Evolutionary conservation across 2,113 vertebrate species (phyloP).

Genomic region (Rhabdornis inornatus): DNA sequence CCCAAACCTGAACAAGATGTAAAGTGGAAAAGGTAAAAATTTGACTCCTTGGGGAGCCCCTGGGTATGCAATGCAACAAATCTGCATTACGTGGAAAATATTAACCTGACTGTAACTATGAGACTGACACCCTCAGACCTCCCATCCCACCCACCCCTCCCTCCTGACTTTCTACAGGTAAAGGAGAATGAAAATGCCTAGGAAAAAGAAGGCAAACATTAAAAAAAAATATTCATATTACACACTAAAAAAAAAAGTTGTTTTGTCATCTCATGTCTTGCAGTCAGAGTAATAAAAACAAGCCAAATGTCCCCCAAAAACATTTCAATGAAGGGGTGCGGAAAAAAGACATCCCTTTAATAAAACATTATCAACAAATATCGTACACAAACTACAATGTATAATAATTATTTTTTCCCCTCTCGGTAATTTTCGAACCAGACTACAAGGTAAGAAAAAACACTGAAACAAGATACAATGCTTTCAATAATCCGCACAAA

Average conservation of each 20-base stretch:
- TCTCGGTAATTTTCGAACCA: constrained; percentile 78
- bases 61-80: constrained; percentile 62
- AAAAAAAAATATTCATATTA: constrained; percentile 24
- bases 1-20: background rate
- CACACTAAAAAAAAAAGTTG: constrained; percentile 23
- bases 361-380: constrained; percentile 85
- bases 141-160: background rate
- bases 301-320: constrained; percentile 68
- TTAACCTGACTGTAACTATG: constrained; percentile 78
- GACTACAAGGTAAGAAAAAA: constrained; percentile 87
- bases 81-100: constrained; percentile 37
- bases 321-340: constrained; percentile 78
- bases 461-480: constrained; percentile 87
- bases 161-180: constrained; percentile 48
- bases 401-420: constrained; percentile 79
- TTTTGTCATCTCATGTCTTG: constrained; percentile 62
- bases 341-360: constrained; percentile 87
- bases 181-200: constrained; percentile 75
- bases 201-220: constrained; percentile 64
- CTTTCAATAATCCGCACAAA: constrained; percentile 87
- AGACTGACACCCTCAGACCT: constrained; percentile 55
- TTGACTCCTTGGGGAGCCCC: constrained; percentile 54
- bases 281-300: constrained; percentile 72
- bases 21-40: background rate
- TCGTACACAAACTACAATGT: constrained; percentile 86